Percentiles rank a stretch among this genome's conserved stretches.
Conservation (phyloP, 2,797 vertebrate species). For the Pangasius krempfi region DNA sequence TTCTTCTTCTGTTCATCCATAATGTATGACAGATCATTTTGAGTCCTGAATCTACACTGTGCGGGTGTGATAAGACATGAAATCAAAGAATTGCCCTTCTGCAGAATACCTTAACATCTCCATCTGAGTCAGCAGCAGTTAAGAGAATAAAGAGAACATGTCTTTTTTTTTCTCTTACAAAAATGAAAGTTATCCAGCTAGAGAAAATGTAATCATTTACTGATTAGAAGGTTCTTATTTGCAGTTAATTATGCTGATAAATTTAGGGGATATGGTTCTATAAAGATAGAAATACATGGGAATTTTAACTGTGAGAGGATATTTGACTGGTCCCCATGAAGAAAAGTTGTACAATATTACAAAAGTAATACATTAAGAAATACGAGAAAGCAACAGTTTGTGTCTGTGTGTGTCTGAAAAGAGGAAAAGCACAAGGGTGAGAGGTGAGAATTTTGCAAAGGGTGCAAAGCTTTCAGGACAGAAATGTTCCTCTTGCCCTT, state of each 20-base stretch:
- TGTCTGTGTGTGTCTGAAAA: neutral
- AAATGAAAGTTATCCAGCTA: neutral
- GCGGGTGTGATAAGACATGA: constrained; percentile 44
- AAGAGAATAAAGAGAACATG: neutral
- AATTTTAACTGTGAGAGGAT: neutral
- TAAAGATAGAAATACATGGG: neutral
- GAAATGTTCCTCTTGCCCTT: too few species aligned
- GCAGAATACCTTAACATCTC: constrained; percentile 30
- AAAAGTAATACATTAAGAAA: too few species aligned
- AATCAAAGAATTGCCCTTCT: constrained; percentile 45
- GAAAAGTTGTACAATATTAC: too few species aligned
- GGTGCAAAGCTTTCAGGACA: too few species aligned
- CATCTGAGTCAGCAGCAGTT: constrained; percentile 29
- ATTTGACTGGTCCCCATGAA: neutral
- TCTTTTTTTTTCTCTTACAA: neutral
- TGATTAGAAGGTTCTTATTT: neutral
- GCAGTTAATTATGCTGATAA: neutral
- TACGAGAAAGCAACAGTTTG: too few species aligned
- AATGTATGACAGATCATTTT: constrained; percentile 20
- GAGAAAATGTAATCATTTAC: neutral
- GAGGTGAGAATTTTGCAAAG: too few species aligned
- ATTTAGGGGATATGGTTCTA: neutral
- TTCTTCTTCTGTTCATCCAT: constrained; percentile 23
- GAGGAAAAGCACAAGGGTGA: neutral
- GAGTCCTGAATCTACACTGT: constrained; percentile 25